These are phyloP conservation scores for Tragulus kanchil DNA, from an alignment of 2,113 vertebrate genomes.

Conservation along the genomic window DNA sequence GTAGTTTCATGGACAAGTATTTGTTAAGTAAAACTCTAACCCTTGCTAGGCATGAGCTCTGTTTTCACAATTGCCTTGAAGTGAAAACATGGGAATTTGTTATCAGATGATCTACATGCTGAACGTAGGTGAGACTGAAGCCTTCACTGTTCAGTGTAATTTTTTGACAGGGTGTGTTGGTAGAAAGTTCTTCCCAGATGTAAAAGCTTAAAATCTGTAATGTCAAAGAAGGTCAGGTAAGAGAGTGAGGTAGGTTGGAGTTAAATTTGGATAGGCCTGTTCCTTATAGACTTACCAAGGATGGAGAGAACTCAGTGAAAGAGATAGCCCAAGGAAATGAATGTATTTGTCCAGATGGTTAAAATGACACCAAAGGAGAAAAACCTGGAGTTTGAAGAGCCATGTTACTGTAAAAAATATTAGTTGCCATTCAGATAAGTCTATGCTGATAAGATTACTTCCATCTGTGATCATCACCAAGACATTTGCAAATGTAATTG, in stretches of 20 bases:
- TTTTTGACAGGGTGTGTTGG: neutral
- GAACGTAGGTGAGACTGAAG: neutral
- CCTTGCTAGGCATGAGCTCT: neutral
- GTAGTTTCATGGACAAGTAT: neutral
- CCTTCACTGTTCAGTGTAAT: neutral
- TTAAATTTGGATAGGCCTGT: neutral
- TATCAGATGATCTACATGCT: neutral
- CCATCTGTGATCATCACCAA: neutral
- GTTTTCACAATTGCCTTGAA: neutral
- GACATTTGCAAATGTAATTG: neutral
- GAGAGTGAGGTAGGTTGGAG: neutral
- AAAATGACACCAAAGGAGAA: neutral
- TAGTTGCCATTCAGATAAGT: neutral
- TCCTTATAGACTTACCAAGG: neutral
- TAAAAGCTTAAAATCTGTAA: constrained; percentile 25
- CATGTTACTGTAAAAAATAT: neutral
- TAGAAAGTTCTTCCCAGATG: neutral
- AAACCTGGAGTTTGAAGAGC: neutral
- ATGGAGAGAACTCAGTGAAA: neutral
- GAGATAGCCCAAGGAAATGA: neutral
- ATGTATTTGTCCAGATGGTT: neutral
- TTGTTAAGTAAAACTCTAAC: neutral
- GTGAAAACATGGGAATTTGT: neutral
- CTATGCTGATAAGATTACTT: neutral
- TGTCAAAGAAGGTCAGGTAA: neutral